Evolutionary conservation across 2,113 vertebrate species (phyloP).

Genomic region (Circaetus cinerascens): DNA sequence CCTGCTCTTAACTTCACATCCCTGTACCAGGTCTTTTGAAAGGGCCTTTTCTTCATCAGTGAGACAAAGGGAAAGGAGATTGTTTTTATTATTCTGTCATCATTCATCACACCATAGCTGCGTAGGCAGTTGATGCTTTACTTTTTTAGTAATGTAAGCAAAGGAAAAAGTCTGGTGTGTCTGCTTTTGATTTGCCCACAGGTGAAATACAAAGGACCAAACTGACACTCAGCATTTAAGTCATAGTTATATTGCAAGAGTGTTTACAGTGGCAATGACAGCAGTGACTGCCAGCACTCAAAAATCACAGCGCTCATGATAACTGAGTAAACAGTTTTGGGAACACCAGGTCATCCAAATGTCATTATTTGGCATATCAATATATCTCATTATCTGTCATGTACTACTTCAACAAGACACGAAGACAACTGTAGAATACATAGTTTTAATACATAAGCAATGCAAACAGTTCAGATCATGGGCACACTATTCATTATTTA

Average conservation of each 20-base stretch:
- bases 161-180: not conserved
- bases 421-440: not conserved
- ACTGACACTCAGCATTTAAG: conserved; percentile 37
- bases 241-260: conserved; percentile 9
- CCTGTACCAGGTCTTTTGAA: not conserved
- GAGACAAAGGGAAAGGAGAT: not conserved
- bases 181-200: conserved; percentile 32
- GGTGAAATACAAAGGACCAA: conserved; percentile 6
- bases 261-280: not conserved
- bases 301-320: not conserved
- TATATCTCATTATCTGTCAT: not conserved
- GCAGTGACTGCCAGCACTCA: not conserved
- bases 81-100: not conserved
- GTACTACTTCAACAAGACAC: not conserved
- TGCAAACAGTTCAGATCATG: not conserved
- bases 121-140: not conserved
- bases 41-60: not conserved
- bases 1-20: not conserved
- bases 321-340: conserved; percentile 15
- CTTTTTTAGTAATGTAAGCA: not conserved
- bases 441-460: not conserved
- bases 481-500: not conserved
- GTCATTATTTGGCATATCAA: conserved; percentile 27
- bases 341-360: conserved; percentile 24
- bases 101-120: not conserved